A percentile compares a stretch with the other conserved stretches of the same genome.
phyloP scores from a whole-genome alignment of 2,797 vertebrate species.

The Chaetophractus vellerosus region DNA sequence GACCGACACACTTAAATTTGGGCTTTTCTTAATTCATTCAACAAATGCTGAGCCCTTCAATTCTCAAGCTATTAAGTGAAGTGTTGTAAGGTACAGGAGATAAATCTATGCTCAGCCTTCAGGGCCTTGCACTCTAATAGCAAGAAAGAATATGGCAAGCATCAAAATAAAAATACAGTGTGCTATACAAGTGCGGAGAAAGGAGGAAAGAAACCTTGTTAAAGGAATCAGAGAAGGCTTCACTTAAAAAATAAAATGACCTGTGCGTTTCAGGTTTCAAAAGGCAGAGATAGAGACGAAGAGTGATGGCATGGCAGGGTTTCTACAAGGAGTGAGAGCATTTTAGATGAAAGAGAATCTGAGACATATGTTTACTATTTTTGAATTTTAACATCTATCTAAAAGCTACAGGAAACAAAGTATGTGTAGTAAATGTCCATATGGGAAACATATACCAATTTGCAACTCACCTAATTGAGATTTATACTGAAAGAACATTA shows the following conservation, averaged over 20 bases:
- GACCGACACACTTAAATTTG: not conserved
- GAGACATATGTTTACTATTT: no score
- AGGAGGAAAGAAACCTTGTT: not conserved
- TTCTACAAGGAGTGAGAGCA: not conserved
- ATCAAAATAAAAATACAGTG: not conserved
- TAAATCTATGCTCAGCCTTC: not conserved
- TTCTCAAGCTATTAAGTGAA: not conserved
- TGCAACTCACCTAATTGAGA: not conserved
- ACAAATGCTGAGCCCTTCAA: not conserved
- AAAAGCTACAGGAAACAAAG: no score
- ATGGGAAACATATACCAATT: no score
- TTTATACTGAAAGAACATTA: not conserved
- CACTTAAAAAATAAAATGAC: not conserved
- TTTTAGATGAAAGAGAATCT: not conserved
- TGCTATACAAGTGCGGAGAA: not conserved
- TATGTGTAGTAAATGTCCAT: no score
- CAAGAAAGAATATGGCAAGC: not conserved
- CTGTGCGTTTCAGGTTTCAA: not conserved
- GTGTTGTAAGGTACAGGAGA: not conserved
- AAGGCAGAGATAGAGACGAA: not conserved
- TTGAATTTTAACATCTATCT: no score
- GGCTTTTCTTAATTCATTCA: constrained; percentile 9
- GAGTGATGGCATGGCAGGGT: not conserved
- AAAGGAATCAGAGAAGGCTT: not conserved
- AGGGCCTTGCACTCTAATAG: not conserved